phyloP scores from a whole-genome alignment of 2,888 invertebrate species.

The Dascillus cervinus region DNA sequence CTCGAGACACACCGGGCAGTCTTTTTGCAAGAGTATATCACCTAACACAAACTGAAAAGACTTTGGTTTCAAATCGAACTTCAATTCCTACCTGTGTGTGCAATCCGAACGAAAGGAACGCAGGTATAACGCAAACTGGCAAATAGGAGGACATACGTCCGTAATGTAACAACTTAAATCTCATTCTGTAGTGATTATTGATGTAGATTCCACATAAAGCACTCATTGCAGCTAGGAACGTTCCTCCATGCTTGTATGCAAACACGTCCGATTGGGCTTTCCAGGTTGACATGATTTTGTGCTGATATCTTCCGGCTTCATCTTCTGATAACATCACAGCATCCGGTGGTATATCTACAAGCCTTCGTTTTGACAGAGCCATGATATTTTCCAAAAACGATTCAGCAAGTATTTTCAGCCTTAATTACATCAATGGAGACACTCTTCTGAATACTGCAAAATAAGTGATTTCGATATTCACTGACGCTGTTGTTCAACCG shows the following conservation, averaged over 20 bases:
- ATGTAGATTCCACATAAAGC: slow-evolving; percentile 50
- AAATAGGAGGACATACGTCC: slow-evolving; percentile 55
- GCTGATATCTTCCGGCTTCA: slow-evolving; percentile 54
- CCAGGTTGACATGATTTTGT: slow-evolving; percentile 54
- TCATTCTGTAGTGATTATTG: slow-evolving; percentile 56
- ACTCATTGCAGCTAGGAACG: slow-evolving; percentile 46
- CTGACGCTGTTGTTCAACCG: no score
- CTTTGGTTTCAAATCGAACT: slow-evolving; percentile 6
- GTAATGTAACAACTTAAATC: slow-evolving; percentile 50
- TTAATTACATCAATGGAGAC: no score
- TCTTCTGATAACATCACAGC: slow-evolving; percentile 50
- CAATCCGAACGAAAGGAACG: slow-evolving; percentile 44
- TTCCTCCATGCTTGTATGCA: slow-evolving; percentile 46
- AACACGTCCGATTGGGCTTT: slow-evolving; percentile 54
- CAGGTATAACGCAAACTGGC: slow-evolving; percentile 55
- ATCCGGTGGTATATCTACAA: slow-evolving; percentile 49
- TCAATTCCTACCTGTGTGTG: slow-evolving; percentile 49
- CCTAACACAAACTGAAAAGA: slow-evolving; percentile 48
- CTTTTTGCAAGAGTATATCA: slow-evolving; percentile 49
- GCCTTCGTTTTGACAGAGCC: slow-evolving; percentile 48
- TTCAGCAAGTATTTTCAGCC: no score
- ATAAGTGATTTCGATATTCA: no score
- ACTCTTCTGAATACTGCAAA: no score
- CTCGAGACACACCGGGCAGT: slow-evolving; percentile 62
- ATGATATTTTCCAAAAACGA: slow-evolving; percentile 41